Base-by-base conservation (phyloP, 2,888 invertebrate species). In the Diarsia rubi region DNA sequence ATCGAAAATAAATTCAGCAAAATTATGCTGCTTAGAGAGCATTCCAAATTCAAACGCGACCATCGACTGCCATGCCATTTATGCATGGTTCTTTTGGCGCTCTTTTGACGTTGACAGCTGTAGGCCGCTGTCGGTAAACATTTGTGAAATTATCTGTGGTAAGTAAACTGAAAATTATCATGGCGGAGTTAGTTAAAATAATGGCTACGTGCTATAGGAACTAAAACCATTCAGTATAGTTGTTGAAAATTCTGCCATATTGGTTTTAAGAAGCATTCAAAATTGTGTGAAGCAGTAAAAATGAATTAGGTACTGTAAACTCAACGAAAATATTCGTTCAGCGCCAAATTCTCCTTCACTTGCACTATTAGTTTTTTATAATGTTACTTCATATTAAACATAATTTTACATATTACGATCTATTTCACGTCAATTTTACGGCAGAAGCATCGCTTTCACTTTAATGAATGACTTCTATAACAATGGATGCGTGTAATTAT, bases 401-500 rank as follows among this genome's bases (percentile, higher is more conserved):
- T 54, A 11, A 49, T 52, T 52, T 24, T 31, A 52, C 52, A 54
- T 31, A 37, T 71, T 68, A 68, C 68, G 69, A 63, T 68, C 60
- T 62, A 66, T 69, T 74, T 57, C 66, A 75, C 59, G 66, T 12
- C 54, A 0, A 69, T 75, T 83, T 73, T 73, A 67, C 73, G 72
- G 67, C 60, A 64, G 67, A 64, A 54, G 12, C 27, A 66, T 64
- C 60, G 73, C 82, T 86, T 86, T 86, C 84, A 75, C 80, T 57
- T 27, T 80, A 79, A 79, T 78, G 59, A 70, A 71, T 37, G 73
- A 66, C 62, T 71, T 59, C 44, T 75, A 62, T 71, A 72, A 86
- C 75, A 86, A 86, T 78, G 68, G 66, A 75, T 63, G 75, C 74
- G 75, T 66, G 73, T 79, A 79, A 86, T 82, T 54, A 60, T 19